Evolutionary conservation across 2,797 vertebrate genomes (phyloP).

Genomic region (Euphonia xanthogaster): DNA sequence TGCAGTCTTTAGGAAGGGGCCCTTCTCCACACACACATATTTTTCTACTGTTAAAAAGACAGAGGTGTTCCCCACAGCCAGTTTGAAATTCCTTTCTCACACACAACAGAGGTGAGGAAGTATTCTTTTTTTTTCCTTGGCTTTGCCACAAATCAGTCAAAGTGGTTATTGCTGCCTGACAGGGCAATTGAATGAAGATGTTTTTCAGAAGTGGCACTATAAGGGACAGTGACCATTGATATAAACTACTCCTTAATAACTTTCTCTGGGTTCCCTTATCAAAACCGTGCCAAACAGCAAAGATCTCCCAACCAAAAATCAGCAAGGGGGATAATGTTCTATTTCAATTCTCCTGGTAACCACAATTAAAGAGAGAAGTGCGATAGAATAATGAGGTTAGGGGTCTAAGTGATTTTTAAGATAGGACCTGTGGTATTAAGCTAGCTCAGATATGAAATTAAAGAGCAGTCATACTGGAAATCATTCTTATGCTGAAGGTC

Average conservation of each 20-base stretch:
- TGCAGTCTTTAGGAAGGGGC: neutral
- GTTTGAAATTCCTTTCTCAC: neutral
- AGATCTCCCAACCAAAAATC: neutral
- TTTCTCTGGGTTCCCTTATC: neutral
- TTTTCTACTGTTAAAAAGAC: neutral
- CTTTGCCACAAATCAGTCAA: conserved; percentile 14
- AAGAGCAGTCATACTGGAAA: neutral
- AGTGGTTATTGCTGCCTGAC: neutral
- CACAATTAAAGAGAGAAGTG: neutral
- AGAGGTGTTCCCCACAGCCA: neutral
- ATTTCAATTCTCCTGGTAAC: neutral
- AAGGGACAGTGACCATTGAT: neutral
- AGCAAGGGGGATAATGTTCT: neutral
- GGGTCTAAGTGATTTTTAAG: neutral
- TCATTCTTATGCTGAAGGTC: neutral
- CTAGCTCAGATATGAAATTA: neutral
- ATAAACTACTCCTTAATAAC: neutral
- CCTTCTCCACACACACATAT: neutral
- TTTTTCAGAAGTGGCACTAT: neutral
- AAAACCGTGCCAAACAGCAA: neutral
- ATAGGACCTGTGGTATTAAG: neutral
- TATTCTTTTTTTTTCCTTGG: neutral
- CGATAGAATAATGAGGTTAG: neutral
- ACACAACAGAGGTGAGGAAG: neutral
- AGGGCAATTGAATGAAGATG: neutral